phyloP scores from a whole-genome alignment of 2,797 vertebrate species.

The Podargus strigoides region DNA sequence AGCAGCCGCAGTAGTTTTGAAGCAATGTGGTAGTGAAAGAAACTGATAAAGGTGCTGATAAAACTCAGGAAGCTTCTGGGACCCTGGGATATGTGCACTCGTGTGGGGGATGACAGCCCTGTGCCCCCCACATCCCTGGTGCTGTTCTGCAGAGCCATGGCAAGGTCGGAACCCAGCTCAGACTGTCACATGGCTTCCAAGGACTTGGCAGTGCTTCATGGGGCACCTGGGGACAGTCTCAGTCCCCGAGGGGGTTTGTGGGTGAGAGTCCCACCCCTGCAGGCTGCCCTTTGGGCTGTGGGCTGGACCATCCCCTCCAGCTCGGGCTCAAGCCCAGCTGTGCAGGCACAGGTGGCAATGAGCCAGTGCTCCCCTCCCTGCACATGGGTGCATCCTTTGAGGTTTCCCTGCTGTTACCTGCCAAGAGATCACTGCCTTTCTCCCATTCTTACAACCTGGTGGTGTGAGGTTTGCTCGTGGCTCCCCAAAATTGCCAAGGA shows the following conservation, averaged over 20 bases:
- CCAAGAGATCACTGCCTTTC: not conserved
- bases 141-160: not conserved
- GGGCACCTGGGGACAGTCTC: not conserved
- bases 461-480: accelerated
- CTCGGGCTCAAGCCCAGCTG: not conserved
- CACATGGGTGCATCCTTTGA: not conserved
- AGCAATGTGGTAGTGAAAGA: not conserved
- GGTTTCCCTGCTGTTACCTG: not conserved
- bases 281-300: not conserved
- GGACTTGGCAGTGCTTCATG: not conserved
- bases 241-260: not conserved
- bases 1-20: not conserved
- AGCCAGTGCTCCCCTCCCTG: not conserved
- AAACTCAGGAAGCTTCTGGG: not conserved
- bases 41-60: not conserved
- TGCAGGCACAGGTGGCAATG: not conserved
- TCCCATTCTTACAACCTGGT: not conserved
- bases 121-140: too few relatives aligned
- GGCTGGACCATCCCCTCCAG: not conserved
- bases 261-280: not conserved
- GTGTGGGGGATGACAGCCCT: not conserved
- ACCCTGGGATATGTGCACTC: accelerated
- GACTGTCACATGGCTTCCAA: not conserved
- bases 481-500: not conserved
- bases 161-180: not conserved